A percentile compares a stretch with the other conserved stretches of the same genome.
Evolutionary conservation across 2,797 vertebrate species (phyloP).

Genomic region (Acridotheres tristis): DNA sequence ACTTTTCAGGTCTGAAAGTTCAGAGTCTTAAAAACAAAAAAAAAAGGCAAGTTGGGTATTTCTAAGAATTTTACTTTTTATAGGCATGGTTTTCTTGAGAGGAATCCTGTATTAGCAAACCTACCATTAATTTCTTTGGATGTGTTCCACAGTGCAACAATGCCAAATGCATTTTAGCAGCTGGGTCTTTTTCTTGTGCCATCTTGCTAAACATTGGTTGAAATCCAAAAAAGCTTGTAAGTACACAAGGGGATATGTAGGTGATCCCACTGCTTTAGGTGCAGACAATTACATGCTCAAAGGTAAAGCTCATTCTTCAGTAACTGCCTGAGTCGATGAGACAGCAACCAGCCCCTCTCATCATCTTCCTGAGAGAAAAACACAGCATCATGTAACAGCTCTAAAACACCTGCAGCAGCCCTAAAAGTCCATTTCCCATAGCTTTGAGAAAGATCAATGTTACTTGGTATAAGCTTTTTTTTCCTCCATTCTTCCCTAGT

Average conservation of each 20-base stretch:
- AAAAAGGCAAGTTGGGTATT: not conserved
- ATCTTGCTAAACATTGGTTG: not conserved
- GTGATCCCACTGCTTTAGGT: constrained; percentile 27
- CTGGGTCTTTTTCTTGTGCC: not conserved
- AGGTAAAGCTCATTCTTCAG: not conserved
- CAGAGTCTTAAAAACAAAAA: too few relatives aligned
- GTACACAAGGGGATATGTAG: not conserved
- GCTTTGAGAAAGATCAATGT: not conserved
- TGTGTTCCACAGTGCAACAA: not conserved
- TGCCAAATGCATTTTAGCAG: constrained; percentile 9
- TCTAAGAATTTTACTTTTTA: not conserved
- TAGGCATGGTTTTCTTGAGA: not conserved
- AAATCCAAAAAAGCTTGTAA: constrained; percentile 39
- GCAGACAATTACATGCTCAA: not conserved
- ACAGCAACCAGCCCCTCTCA: not conserved
- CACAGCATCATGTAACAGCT: not conserved
- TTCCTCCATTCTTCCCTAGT: not conserved
- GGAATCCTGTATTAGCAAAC: not conserved
- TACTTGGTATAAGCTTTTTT: not conserved
- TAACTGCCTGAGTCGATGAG: not conserved
- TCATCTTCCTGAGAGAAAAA: not conserved
- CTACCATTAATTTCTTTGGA: not conserved
- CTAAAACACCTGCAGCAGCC: not conserved
- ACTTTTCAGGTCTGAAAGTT: not conserved
- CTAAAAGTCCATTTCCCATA: not conserved